Conservation (phyloP, 2,888 invertebrate genomes). For the Erpobdella octoculata region DNA sequence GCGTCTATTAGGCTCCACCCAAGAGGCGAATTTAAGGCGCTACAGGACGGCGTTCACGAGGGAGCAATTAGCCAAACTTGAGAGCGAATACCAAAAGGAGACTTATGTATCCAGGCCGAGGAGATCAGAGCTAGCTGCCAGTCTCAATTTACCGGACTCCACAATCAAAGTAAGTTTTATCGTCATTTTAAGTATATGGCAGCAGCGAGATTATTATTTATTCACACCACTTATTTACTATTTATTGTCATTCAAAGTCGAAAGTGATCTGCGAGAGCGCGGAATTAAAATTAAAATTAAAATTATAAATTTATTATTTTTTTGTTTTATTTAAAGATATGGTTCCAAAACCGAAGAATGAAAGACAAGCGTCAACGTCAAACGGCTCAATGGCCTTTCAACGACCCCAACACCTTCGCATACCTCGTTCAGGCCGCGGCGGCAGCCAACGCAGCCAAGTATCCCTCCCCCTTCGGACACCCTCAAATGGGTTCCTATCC, state of each 20-base stretch:
- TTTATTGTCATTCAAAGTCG: background rate
- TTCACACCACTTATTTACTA: background rate
- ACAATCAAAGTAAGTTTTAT: conserved; percentile 77
- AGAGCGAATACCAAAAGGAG: conserved; percentile 92
- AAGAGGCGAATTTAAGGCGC: conserved; percentile 51
- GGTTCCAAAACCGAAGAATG: conserved; percentile 96
- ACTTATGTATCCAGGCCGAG: conserved; percentile 93
- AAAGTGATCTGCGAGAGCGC: background rate
- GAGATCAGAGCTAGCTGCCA: conserved; percentile 85
- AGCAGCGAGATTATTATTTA: too few relatives aligned
- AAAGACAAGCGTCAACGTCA: conserved; percentile 93
- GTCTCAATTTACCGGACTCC: conserved; percentile 84
- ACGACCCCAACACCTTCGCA: conserved; percentile 76
- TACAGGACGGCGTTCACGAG: conserved; percentile 94
- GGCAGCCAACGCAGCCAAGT: background rate
- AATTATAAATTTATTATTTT: background rate
- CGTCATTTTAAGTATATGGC: too few relatives aligned
- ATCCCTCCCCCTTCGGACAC: background rate
- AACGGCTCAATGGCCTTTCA: conserved; percentile 83
- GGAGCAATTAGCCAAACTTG: conserved; percentile 80
- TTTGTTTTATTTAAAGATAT: conserved; percentile 52
- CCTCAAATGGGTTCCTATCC: conserved; percentile 1
- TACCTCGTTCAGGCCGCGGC: conserved; percentile 79
- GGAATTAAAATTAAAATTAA: background rate
- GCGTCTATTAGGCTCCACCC: background rate